These are phyloP conservation scores for Xestia xanthographa DNA, from an alignment of 2,888 invertebrate genomes.

Conservation along the genomic window DNA sequence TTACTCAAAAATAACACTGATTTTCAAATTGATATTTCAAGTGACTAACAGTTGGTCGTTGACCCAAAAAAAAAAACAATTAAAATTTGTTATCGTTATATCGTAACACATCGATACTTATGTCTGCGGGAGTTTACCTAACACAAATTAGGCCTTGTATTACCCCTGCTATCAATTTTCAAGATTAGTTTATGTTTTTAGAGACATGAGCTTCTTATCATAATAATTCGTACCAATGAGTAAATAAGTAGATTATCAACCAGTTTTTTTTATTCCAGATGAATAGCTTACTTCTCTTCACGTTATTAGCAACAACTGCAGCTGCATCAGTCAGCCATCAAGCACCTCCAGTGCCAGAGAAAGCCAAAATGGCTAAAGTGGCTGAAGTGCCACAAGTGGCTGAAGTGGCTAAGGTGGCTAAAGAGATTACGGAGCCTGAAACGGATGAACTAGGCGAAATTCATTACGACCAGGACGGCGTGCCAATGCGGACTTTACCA, in stretches of 20 bases:
- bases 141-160: background rate
- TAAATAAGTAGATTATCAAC: background rate
- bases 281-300: conserved; percentile 28
- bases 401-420: background rate
- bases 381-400: background rate
- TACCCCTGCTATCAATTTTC: background rate
- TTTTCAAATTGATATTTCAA: background rate
- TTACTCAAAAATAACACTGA: background rate
- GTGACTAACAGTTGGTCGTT: background rate
- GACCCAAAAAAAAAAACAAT: background rate
- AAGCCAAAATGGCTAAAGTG: background rate
- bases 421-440: background rate
- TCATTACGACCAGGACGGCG: conserved; percentile 24
- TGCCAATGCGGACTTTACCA: conserved; percentile 22
- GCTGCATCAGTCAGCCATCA: conserved; percentile 19
- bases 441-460: background rate
- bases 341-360: background rate
- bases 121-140: background rate
- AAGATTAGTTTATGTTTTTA: background rate
- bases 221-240: background rate
- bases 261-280: conserved; percentile 26
- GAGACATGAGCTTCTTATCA: background rate
- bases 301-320: conserved; percentile 23
- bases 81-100: background rate
- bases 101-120: background rate